phyloP scores from a whole-genome alignment of 2,797 vertebrate species.

The Taenioides sp. region DNA sequence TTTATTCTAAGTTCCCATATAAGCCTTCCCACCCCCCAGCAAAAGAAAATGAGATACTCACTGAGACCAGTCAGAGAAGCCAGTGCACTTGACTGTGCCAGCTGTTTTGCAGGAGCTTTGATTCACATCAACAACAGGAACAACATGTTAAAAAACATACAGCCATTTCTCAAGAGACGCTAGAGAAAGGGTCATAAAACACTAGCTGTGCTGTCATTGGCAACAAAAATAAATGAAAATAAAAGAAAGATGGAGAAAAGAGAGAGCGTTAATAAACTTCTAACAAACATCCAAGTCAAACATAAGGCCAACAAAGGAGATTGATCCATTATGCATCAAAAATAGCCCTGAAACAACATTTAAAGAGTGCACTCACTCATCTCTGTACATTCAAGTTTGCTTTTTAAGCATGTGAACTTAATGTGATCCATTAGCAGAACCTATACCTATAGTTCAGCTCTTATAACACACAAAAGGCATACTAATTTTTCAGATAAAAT shows the following conservation, averaged over 20 bases:
- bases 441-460: slow-evolving; percentile 35
- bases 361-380: slow-evolving; percentile 41
- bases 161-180: slow-evolving; percentile 98
- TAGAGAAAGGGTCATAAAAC: slow-evolving; percentile 89
- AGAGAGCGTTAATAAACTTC: slow-evolving; percentile 85
- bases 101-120: slow-evolving; percentile 99
- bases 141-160: slow-evolving; percentile 99
- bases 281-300: slow-evolving; percentile 75
- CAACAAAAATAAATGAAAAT: slow-evolving; percentile 75
- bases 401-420: slow-evolving; percentile 40
- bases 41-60: slow-evolving; percentile 87
- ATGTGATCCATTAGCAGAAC: slow-evolving; percentile 77
- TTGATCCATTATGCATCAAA: slow-evolving; percentile 74
- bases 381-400: slow-evolving; percentile 44
- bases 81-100: slow-evolving; percentile 99
- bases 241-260: slow-evolving; percentile 78
- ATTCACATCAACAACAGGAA: slow-evolving; percentile 99
- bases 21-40: slow-evolving; percentile 67
- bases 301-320: slow-evolving; percentile 57
- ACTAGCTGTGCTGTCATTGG: slow-evolving; percentile 92
- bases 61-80: slow-evolving; percentile 99
- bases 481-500: slow-evolving; percentile 50
- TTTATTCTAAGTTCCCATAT: slow-evolving; percentile 15
- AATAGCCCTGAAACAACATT: slow-evolving; percentile 21
- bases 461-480: slow-evolving; percentile 15